Conservation (phyloP, 2,113 vertebrate genomes). For the Bufo gargarizans region DNA sequence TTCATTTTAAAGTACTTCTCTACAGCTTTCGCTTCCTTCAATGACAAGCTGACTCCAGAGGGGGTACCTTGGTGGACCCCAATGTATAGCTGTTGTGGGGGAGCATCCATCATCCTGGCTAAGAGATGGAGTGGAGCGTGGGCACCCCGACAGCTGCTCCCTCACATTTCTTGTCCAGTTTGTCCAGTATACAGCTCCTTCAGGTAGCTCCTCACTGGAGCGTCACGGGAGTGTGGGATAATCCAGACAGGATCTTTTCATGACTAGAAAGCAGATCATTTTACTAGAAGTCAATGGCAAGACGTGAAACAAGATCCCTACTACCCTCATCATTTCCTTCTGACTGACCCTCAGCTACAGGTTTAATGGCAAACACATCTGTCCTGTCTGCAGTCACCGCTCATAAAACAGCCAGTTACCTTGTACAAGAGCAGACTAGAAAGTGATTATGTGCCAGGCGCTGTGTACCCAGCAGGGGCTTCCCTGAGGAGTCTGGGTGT, state of each 20-base stretch:
- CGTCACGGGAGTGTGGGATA: background rate
- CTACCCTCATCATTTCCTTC: background rate
- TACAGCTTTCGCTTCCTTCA: too few relatives aligned
- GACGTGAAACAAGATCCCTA: background rate
- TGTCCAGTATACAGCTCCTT: background rate
- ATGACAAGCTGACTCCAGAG: too few relatives aligned
- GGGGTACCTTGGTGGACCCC: background rate
- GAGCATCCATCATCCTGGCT: background rate
- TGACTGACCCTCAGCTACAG: background rate
- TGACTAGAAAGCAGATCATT: background rate
- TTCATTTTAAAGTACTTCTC: background rate
- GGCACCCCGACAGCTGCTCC: too few relatives aligned
- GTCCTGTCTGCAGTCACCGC: background rate
- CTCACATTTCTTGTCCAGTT: background rate
- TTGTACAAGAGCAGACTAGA: background rate
- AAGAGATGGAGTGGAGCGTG: too few relatives aligned
- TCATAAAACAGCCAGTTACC: background rate
- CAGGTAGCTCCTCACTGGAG: background rate
- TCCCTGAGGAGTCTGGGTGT: background rate
- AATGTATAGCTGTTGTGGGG: background rate
- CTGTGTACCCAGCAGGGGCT: background rate
- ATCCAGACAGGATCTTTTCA: background rate
- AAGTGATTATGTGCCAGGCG: background rate
- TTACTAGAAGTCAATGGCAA: conserved; percentile 10
- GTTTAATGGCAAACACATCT: conserved; percentile 25